phyloP scores from a whole-genome alignment of 23 tunicate species.

The Pegea sp. region DNA sequence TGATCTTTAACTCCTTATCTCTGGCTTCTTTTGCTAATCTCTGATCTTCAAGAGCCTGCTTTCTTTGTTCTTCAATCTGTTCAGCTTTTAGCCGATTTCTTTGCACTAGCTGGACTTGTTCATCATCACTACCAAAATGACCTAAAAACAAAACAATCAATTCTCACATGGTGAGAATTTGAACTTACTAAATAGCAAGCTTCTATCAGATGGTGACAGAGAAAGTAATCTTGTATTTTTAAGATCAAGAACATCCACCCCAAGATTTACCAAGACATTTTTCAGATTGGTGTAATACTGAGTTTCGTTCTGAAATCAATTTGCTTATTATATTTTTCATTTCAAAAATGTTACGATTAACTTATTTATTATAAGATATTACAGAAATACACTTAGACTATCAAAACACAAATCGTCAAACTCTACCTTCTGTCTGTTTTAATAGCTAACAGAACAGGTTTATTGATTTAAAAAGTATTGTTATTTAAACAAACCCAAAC shows the following conservation, averaged over 20 bases:
- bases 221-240: background rate
- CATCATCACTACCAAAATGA: background rate
- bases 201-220: background rate
- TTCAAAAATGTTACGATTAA: no score
- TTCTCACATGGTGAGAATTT: no score
- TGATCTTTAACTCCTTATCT: background rate
- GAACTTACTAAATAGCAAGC: background rate
- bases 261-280: background rate
- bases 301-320: background rate
- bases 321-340: no score
- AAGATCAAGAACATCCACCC: background rate
- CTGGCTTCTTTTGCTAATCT: background rate
- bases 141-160: no score
- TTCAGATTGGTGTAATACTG: background rate
- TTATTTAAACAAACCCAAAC: no score
- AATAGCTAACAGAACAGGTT: no score
- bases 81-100: background rate
- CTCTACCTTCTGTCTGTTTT: no score
- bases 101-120: background rate
- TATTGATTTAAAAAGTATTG: no score
- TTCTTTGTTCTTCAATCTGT: background rate
- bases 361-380: no score
- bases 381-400: no score
- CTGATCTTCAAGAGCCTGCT: background rate
- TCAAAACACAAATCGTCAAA: no score